Conservation (phyloP, 2,888 invertebrate genomes). For the Leucania comma region DNA sequence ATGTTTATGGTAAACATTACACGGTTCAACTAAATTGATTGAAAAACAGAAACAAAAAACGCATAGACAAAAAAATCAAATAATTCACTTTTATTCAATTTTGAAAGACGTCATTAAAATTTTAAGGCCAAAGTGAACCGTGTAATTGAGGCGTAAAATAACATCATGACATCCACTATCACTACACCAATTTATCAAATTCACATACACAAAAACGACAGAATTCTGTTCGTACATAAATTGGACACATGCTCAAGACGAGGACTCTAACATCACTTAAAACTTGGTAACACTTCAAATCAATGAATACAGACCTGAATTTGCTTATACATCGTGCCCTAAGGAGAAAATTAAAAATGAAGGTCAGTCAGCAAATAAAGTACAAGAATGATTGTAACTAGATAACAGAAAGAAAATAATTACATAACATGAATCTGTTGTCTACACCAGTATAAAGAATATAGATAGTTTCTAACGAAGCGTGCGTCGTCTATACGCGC, state of each 20-base stretch:
- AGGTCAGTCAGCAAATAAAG: constrained; percentile 71
- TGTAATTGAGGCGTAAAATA: constrained; percentile 31
- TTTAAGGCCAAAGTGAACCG: constrained; percentile 15
- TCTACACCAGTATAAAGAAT: neutral
- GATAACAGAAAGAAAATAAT: constrained; percentile 25
- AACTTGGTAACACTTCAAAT: constrained; percentile 73
- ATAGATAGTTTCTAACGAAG: neutral
- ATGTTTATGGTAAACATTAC: constrained; percentile 25
- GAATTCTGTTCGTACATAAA: constrained; percentile 61
- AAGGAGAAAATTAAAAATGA: constrained; percentile 83
- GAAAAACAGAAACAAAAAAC: neutral
- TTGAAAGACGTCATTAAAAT: constrained; percentile 1
- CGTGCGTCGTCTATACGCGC: neutral
- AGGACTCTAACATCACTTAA: constrained; percentile 82
- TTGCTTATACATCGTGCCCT: constrained; percentile 90
- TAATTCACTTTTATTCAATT: neutral
- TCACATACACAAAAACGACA: constrained; percentile 68
- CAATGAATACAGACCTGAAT: constrained; percentile 89
- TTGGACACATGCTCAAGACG: constrained; percentile 77
- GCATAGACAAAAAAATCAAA: neutral
- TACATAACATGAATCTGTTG: neutral
- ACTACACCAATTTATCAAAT: constrained; percentile 55
- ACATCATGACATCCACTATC: constrained; percentile 49
- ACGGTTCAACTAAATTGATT: constrained; percentile 24
- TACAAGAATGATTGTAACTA: constrained; percentile 38